Base-by-base conservation (phyloP, 2,113 vertebrate species). In the Microtus ochrogaster region DNA sequence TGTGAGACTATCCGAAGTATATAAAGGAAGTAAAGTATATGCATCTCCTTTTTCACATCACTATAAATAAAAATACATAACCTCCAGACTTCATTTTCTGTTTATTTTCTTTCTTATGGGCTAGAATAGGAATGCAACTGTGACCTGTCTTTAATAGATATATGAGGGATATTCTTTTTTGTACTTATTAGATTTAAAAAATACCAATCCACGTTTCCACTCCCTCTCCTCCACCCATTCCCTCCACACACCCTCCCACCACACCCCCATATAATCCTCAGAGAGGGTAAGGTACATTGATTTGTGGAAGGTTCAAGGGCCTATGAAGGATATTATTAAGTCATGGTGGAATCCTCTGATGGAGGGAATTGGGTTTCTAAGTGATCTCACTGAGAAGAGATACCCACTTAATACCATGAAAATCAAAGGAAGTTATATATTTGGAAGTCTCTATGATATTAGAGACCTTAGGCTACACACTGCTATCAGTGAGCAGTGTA, bases 1-100 rank as follows among this genome's bases (percentile, higher is more conserved):
- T 84, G 39, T 52, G 2, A 58, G n/a, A 81, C 8, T 81, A 92
- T 39, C 52, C 49, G 88, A 94, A 30, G 10, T 55, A 94, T 74
- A 79, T 30, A 39, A 82, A 77, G 47, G 68, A 89, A 87, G 26
- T 73, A 47, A 90, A 81, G 21, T 41, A 1, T 55, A 1, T 76
- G 5, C 1, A 68, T 76, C 33, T 76, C 90, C 41, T 73, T n/a
- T 17, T 66, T 92, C n/a, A 76, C 2, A 65, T 72, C 17, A 22
- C 81, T 76, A 58, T 49, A 94, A 93, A 90, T 90, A 65, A 94
- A 83, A 97, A 65, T 70, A 28, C 5, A 90, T 90, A 36, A 76
- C 9, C 28, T 84, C 19, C 13, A 49, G 28, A 63, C 16, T 19
- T 70, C 11, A 30, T 11, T 92, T 91, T 91, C 36, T 63, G 12